Evolutionary conservation across 2,113 vertebrate genomes (phyloP).

Genomic region (Anarrhichthys ocellatus): DNA sequence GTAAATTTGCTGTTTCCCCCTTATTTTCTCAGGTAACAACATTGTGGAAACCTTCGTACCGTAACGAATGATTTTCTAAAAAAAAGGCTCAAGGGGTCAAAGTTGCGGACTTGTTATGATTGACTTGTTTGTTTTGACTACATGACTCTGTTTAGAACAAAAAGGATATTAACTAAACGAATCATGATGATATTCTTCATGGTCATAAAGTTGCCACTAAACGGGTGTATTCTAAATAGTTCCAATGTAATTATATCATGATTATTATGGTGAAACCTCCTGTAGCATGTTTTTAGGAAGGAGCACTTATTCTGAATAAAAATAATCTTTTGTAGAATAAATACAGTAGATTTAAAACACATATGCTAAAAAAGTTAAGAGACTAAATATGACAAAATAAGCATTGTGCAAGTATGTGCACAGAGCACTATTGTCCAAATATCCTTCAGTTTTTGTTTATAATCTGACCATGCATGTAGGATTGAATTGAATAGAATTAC

Average conservation of each 20-base stretch:
- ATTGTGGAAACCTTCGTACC: background rate
- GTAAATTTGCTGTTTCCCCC: background rate
- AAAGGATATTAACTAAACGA: background rate
- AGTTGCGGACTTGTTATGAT: background rate
- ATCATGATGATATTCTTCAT: background rate
- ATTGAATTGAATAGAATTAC: background rate
- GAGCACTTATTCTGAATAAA: background rate
- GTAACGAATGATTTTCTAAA: background rate
- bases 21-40: background rate
- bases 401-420: background rate
- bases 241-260: background rate
- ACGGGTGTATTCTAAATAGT: too few relatives aligned
- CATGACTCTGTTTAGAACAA: background rate
- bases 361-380: background rate
- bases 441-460: background rate
- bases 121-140: constrained; percentile 1
- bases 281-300: background rate
- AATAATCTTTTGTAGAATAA: background rate
- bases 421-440: background rate
- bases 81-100: background rate
- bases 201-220: background rate
- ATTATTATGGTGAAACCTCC: background rate
- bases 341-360: background rate
- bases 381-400: background rate
- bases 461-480: background rate